Percentiles rank a stretch among this genome's conserved stretches.
phyloP scores from a whole-genome alignment of 2,888 invertebrate species.

The Coelinius sp. region DNA sequence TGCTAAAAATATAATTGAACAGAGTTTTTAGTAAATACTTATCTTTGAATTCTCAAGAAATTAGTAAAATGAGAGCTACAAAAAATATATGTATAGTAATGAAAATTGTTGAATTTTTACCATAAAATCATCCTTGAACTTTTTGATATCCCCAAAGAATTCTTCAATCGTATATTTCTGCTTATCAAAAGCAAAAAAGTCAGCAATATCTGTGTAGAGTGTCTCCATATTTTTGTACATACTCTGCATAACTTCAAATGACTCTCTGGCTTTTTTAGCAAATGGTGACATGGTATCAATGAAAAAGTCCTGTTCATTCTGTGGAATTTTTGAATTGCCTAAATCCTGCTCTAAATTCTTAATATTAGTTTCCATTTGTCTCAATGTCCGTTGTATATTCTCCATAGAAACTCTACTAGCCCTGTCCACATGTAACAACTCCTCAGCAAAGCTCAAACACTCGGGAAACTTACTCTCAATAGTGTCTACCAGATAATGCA shows the following conservation, averaged over 20 bases:
- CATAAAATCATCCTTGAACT: constrained; percentile 92
- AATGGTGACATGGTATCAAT: constrained; percentile 89
- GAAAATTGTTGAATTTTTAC: constrained; percentile 71
- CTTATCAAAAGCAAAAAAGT: constrained; percentile 93
- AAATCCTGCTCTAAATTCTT: constrained; percentile 92
- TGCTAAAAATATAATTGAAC: constrained; percentile 77
- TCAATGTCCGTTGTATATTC: constrained; percentile 83
- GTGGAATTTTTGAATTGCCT: constrained; percentile 85
- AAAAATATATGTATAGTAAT: background rate
- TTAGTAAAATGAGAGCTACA: background rate
- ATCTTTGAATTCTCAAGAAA: background rate
- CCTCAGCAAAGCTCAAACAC: constrained; percentile 85
- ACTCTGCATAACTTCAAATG: constrained; percentile 89
- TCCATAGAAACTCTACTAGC: constrained; percentile 91
- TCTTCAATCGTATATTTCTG: constrained; percentile 96
- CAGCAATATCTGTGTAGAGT: constrained; percentile 86
- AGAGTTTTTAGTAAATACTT: background rate
- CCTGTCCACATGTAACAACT: constrained; percentile 90
- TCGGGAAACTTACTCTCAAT: constrained; percentile 93
- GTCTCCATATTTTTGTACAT: constrained; percentile 96
- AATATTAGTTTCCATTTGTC: constrained; percentile 90
- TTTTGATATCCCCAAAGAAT: constrained; percentile 95
- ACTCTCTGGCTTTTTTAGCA: constrained; percentile 84
- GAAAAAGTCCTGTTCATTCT: constrained; percentile 88
- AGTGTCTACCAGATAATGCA: constrained; percentile 92